Evolutionary conservation across 2,888 invertebrate genomes (phyloP).

Genomic region (Atethmia centrago): DNA sequence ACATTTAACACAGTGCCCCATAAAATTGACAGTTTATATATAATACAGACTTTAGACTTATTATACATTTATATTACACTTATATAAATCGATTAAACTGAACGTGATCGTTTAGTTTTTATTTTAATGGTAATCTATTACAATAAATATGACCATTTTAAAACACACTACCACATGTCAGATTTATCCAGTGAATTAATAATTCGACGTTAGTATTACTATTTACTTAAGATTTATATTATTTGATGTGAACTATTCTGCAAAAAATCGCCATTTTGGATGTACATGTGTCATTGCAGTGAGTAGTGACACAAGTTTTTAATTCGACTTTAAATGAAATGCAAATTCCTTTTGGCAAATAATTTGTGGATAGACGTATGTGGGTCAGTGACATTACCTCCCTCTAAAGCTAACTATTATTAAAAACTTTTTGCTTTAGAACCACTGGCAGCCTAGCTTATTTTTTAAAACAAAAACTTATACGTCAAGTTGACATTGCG

Average conservation of each 20-base stretch:
- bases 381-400: background rate
- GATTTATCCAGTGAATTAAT: too few relatives aligned
- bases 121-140: too few relatives aligned
- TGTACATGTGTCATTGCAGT: constrained; percentile 26
- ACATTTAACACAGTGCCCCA: too few relatives aligned
- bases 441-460: constrained; percentile 55
- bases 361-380: background rate
- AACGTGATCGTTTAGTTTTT: too few relatives aligned
- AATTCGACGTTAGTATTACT: background rate
- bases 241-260: constrained; percentile 1
- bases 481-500: constrained; percentile 67
- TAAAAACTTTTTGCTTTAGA: constrained; percentile 39
- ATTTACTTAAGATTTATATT: too few relatives aligned
- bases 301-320: constrained; percentile 8
- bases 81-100: too few relatives aligned
- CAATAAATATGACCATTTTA: too few relatives aligned
- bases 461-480: constrained; percentile 65
- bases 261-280: constrained; percentile 4
- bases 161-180: too few relatives aligned
- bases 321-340: too few relatives aligned
- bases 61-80: too few relatives aligned
- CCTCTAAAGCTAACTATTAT: background rate
- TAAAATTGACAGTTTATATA: too few relatives aligned
- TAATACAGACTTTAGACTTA: too few relatives aligned
- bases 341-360: background rate